A percentile compares a stretch with the other conserved stretches of the same genome.
Conservation (phyloP, 2,888 invertebrate genomes). For the Drosophila mercatorum region DNA sequence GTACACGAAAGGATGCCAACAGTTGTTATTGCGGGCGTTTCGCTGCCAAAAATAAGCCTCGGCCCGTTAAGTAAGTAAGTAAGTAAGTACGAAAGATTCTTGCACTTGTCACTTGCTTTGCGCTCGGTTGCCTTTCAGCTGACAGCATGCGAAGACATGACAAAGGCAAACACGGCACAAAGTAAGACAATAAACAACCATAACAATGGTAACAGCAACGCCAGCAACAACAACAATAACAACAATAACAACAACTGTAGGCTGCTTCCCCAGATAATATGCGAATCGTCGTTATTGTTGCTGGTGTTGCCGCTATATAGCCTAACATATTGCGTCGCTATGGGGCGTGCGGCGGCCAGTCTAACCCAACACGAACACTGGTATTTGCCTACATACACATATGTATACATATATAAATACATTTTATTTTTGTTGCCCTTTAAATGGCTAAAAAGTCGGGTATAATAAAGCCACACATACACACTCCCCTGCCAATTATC, state of each 20-base stretch:
- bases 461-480: neutral
- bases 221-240: constrained; percentile 2
- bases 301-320: constrained; percentile 3
- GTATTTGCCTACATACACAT: neutral
- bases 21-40: constrained; percentile 42
- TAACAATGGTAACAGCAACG: constrained; percentile 43
- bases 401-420: neutral
- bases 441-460: constrained; percentile 11
- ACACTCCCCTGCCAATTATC: neutral
- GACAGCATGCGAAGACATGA: constrained; percentile 43
- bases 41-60: constrained; percentile 52
- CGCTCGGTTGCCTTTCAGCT: constrained; percentile 42
- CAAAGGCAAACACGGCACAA: constrained; percentile 56
- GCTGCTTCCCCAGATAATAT: constrained; percentile 45
- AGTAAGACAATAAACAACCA: constrained; percentile 62
- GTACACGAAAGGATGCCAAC: constrained; percentile 41
- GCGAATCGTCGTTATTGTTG: constrained; percentile 37
- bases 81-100: constrained; percentile 60
- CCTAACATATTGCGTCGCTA: constrained; percentile 10
- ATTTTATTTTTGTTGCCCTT: neutral
- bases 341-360: constrained; percentile 9
- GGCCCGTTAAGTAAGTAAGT: constrained; percentile 45
- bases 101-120: constrained; percentile 61
- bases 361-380: constrained; percentile 6
- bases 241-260: constrained; percentile 13